Base-by-base conservation (phyloP, 2,888 invertebrate genomes). In the Cyaniris semiargus region DNA sequence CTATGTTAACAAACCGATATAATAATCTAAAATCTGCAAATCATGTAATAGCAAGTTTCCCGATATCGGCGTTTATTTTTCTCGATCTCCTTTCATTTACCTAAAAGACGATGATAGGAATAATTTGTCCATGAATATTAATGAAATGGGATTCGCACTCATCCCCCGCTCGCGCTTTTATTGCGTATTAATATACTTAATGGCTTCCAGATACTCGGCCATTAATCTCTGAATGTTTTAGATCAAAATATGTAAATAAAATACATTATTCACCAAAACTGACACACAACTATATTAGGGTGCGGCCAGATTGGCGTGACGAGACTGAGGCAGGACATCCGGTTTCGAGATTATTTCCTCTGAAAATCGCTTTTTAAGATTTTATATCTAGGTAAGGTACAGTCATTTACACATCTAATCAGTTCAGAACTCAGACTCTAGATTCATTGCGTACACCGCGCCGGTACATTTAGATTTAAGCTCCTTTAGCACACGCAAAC, bases 111-210 rank as follows among this genome's bases (percentile, higher is more conserved):
- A 89, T 88, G 87, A 86, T 87, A 86, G 86, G 89, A 89, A 90
- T 91, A 90, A 91, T 90, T 90, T 87, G 84, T 83, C 86, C 86
- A 92, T 92, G 90, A 91, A 92, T 92, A 92, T 91, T 92, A 91
- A 92, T 91, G 89, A 89, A 87, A 83, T 83, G 85, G 87, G 86
- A 87, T 86, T 90, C 86, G 85, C 88, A 89, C 88, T 90, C 88
- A 85, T 89, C 87, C 85, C 81, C 83, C 83, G 84, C 86, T 86
- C 83, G 82, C 84, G 86, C 84, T 89, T 89, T 88, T 90, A 89
- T 87, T 87, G 86, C 84, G 87, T 88, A 88, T 88, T 89, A 88
- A 89, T 89, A 88, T 58, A 72, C 76, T 71, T 88, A 89, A 90
- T 88, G 85, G 85, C 86, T 84, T 81, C 84, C 81, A 83, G 84